phyloP scores from a whole-genome alignment of 2,797 vertebrate species.

The Mallotus villosus region DNA sequence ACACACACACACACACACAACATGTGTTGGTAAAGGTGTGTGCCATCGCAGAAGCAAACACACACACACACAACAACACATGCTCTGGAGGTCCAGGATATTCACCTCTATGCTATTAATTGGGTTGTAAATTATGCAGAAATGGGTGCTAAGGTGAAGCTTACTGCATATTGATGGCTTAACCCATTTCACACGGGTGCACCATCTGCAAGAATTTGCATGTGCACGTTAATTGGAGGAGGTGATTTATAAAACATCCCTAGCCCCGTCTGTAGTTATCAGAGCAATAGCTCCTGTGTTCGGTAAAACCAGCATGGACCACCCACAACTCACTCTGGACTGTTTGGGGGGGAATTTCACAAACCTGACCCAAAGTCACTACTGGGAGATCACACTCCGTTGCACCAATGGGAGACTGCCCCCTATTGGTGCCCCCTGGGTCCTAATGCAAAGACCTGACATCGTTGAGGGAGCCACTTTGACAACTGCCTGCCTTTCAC shows the following conservation, averaged over 20 bases:
- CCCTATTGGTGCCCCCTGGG: neutral
- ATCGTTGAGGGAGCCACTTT: neutral
- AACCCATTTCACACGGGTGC: slow-evolving; percentile 50
- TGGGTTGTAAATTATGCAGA: neutral
- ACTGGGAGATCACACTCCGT: no score
- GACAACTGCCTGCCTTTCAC: slow-evolving; percentile 46
- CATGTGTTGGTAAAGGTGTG: no score
- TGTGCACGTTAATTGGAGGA: neutral
- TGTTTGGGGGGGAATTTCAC: neutral
- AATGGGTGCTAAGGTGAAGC: neutral
- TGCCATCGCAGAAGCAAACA: slow-evolving; percentile 8
- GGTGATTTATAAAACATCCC: neutral
- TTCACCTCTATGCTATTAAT: neutral
- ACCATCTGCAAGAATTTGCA: slow-evolving; percentile 16
- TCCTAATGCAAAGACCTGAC: neutral
- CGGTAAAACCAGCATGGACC: no score
- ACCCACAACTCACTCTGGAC: neutral
- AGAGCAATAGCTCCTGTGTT: no score
- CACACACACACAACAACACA: slow-evolving; percentile 35
- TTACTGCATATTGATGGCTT: slow-evolving; percentile 61
- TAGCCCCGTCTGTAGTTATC: neutral
- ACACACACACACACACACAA: no score
- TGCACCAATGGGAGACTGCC: neutral
- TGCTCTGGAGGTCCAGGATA: neutral
- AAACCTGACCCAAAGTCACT: neutral